A percentile compares a stretch with the other conserved stretches of the same genome.
Evolutionary conservation across 2,113 vertebrate genomes (phyloP).

Genomic region (Abramis brama): DNA sequence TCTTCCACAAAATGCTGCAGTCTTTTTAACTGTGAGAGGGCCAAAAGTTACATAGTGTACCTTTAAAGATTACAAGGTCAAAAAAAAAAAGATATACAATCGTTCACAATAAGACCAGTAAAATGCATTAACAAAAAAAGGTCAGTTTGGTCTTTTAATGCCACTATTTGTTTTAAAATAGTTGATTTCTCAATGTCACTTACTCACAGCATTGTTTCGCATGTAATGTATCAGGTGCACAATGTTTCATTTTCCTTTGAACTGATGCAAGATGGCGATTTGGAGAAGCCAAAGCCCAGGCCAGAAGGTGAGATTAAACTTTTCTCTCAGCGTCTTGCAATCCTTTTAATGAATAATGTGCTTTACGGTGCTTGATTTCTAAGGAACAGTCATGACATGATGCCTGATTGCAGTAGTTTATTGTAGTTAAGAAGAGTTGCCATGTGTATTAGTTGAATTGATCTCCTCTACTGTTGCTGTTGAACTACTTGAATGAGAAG

Average conservation of each 20-base stretch:
- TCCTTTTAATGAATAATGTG: background rate
- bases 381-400: background rate
- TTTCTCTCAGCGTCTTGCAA: background rate
- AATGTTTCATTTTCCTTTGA: constrained; percentile 97
- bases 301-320: constrained; percentile 84
- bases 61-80: too few relatives aligned
- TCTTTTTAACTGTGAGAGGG: too few relatives aligned
- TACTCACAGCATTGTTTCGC: background rate
- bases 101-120: background rate
- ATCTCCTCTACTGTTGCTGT: constrained; percentile 25
- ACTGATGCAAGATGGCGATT: constrained; percentile 94
- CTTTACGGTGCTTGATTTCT: constrained; percentile 10
- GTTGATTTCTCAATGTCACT: background rate
- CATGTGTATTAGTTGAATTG: constrained; percentile 31
- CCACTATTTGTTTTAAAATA: background rate
- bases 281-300: constrained; percentile 94
- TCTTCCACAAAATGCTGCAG: too few relatives aligned
- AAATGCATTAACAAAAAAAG: background rate
- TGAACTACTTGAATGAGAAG: constrained; percentile 29
- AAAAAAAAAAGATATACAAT: background rate
- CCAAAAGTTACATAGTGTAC: too few relatives aligned
- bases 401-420: constrained; percentile 41
- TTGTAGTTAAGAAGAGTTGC: constrained; percentile 6
- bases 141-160: background rate
- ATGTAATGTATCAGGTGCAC: constrained; percentile 80